A percentile compares a stretch with the other conserved stretches of the same genome.
Conservation (phyloP, 2,888 invertebrate genomes). For the Alentia gelatinosa region DNA sequence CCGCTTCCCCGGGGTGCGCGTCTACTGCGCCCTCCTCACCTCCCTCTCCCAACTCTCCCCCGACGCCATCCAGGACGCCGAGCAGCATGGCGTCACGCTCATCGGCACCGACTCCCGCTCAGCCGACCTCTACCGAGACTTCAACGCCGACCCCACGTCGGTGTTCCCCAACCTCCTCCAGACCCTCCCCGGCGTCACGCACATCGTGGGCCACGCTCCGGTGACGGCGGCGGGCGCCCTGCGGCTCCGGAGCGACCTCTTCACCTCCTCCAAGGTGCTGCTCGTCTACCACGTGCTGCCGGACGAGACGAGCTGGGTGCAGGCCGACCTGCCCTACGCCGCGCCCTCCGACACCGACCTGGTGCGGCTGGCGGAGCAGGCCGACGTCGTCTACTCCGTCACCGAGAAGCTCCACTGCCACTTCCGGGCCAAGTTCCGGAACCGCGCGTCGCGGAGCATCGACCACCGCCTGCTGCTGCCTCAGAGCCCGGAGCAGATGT, state of each 20-base stretch:
- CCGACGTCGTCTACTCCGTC: slow-evolving; percentile 65
- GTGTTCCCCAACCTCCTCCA: not conserved
- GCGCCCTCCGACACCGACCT: slow-evolving; percentile 57
- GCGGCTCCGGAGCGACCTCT: slow-evolving; percentile 54
- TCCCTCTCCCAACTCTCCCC: not conserved
- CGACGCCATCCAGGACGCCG: slow-evolving; percentile 41
- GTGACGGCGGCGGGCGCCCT: slow-evolving; percentile 64
- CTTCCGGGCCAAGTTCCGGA: slow-evolving; percentile 64
- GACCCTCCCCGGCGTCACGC: slow-evolving; percentile 54
- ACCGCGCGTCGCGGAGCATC: slow-evolving; percentile 57
- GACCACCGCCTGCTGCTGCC: slow-evolving; percentile 65
- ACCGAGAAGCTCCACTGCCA: slow-evolving; percentile 64
- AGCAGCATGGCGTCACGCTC: slow-evolving; percentile 53
- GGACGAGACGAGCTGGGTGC: slow-evolving; percentile 59
- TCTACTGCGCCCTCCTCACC: slow-evolving; percentile 59
- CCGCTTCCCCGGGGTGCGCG: slow-evolving; percentile 56
- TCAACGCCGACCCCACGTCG: slow-evolving; percentile 53
- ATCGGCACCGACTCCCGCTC: not conserved
- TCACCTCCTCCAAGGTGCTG: slow-evolving; percentile 58
- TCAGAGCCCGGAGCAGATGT: slow-evolving; percentile 60
- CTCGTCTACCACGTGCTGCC: slow-evolving; percentile 66
- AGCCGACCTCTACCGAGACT: slow-evolving; percentile 13
- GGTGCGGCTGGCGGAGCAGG: slow-evolving; percentile 59
- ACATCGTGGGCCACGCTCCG: slow-evolving; percentile 65
- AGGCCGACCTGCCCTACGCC: slow-evolving; percentile 56